These are phyloP conservation scores for Linyphia triangularis DNA, from an alignment of 2,888 invertebrate species.

Conservation along the genomic window DNA sequence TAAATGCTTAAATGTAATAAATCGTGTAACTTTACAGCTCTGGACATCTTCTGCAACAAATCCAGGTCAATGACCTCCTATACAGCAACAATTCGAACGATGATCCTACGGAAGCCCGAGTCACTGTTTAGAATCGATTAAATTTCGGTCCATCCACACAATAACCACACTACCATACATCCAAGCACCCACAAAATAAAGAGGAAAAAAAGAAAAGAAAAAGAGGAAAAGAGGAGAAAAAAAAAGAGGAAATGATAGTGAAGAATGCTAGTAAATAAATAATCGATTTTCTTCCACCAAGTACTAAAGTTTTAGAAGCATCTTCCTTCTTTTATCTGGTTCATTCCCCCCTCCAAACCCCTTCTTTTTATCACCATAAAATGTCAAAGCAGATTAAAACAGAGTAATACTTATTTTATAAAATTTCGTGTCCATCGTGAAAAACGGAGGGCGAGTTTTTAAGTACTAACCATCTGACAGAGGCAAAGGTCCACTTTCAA, in stretches of 20 bases:
- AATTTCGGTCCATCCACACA: neutral
- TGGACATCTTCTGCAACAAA: neutral
- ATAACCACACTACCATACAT: neutral
- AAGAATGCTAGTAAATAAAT: neutral
- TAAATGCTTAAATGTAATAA: too few species aligned
- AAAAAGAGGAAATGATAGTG: neutral
- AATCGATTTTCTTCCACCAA: neutral
- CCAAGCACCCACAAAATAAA: neutral
- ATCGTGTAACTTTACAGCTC: too few species aligned
- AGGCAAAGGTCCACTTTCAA: too few species aligned
- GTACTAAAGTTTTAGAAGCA: neutral
- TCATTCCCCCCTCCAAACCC: too few species aligned
- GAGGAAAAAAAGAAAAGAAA: neutral
- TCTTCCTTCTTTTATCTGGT: neutral
- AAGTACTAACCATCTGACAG: too few species aligned
- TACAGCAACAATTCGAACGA: neutral
- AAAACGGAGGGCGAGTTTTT: too few species aligned
- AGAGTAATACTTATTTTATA: too few species aligned
- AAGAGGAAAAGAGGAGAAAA: too few species aligned
- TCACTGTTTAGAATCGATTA: slow-evolving; percentile 21
- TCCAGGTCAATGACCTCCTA: slow-evolving; percentile 9
- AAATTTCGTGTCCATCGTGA: too few species aligned
- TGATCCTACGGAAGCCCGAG: neutral
- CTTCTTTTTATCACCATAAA: too few species aligned
- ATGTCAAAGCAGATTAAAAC: too few species aligned